Conservation (phyloP, 2,113 vertebrate genomes). For the Sceloporus tristichus region DNA sequence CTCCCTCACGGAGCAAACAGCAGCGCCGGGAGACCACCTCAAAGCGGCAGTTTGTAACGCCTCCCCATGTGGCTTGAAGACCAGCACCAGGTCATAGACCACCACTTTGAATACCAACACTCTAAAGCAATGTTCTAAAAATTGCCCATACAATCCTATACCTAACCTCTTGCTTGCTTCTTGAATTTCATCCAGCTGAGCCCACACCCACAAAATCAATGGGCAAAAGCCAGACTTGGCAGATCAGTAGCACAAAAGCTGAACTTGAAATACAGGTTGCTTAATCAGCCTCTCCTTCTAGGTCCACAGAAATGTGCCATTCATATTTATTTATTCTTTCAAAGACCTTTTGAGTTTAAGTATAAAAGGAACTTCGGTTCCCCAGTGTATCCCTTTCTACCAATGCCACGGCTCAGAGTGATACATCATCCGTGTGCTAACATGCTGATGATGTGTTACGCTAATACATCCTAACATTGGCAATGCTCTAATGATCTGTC, state of each 20-base stretch:
- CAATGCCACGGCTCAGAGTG: slow-evolving; percentile 34
- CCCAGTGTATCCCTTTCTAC: slow-evolving; percentile 23
- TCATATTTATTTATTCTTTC: slow-evolving; percentile 45
- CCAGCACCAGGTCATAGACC: too few species aligned
- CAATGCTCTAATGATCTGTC: slow-evolving; percentile 58
- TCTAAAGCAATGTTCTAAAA: neutral
- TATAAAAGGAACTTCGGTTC: slow-evolving; percentile 36
- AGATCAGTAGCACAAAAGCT: slow-evolving; percentile 24
- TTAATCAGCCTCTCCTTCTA: neutral
- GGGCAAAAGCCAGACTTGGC: slow-evolving; percentile 1
- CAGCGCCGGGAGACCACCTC: too few species aligned
- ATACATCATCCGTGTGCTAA: slow-evolving; percentile 37
- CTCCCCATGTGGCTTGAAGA: neutral
- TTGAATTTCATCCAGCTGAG: slow-evolving; percentile 17
- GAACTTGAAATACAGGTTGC: neutral
- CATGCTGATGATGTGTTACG: slow-evolving; percentile 34
- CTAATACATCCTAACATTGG: slow-evolving; percentile 48
- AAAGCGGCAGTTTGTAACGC: too few species aligned
- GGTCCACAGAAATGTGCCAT: slow-evolving; percentile 16
- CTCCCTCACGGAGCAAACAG: too few species aligned
- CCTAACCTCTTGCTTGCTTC: neutral
- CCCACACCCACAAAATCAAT: neutral
- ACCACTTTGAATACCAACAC: too few species aligned
- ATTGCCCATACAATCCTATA: neutral
- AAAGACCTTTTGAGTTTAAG: slow-evolving; percentile 12